Evolutionary conservation across 2,797 vertebrate genomes (phyloP).

Genomic region (Xyrichtys novacula): DNA sequence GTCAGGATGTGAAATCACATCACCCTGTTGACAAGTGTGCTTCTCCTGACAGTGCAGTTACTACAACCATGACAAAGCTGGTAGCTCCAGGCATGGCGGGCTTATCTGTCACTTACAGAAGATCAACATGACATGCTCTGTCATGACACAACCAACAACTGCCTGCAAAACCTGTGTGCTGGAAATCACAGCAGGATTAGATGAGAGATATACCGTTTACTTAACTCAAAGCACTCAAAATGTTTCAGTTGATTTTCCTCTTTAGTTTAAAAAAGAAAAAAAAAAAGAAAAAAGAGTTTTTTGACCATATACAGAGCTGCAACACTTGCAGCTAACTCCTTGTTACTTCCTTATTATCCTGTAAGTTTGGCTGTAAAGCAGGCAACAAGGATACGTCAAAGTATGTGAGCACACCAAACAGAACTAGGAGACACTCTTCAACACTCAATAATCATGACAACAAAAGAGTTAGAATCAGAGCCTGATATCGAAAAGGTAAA

Average conservation of each 20-base stretch:
- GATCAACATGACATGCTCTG: slow-evolving; percentile 24
- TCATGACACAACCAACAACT: slow-evolving; percentile 6
- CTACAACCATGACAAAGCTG: slow-evolving; percentile 27
- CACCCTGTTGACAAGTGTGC: slow-evolving; percentile 17
- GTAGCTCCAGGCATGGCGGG: slow-evolving; percentile 37
- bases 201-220: background rate
- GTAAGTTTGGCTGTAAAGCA: background rate
- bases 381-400: background rate
- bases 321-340: slow-evolving; percentile 2
- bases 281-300: background rate
- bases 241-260: background rate
- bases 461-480: background rate
- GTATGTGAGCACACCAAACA: background rate
- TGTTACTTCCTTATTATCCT: background rate
- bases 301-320: background rate
- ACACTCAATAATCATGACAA: background rate
- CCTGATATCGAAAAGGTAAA: background rate
- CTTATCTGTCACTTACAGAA: slow-evolving; percentile 49
- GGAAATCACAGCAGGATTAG: background rate
- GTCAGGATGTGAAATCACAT: slow-evolving; percentile 29
- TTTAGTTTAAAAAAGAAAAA: background rate
- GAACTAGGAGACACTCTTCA: background rate
- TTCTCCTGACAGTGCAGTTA: slow-evolving; percentile 43
- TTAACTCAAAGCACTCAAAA: background rate
- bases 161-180: background rate